A percentile compares a stretch with the other conserved stretches of the same genome.
Conservation (phyloP, 2,113 vertebrate species). For the Nipponia nippon region DNA sequence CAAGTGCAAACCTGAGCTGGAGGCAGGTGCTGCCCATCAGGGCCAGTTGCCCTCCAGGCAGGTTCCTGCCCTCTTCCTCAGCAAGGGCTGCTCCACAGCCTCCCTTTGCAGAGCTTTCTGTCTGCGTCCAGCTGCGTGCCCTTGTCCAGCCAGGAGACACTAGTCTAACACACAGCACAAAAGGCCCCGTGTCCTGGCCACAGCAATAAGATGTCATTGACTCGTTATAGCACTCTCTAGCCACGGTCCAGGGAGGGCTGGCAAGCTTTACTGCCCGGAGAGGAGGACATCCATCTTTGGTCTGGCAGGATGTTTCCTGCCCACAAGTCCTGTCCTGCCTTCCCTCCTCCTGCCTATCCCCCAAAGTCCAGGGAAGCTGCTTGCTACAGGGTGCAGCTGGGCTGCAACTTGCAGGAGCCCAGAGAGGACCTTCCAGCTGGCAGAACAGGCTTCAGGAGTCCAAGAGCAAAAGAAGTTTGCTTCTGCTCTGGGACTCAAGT, state of each 20-base stretch:
- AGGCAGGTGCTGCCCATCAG: background rate
- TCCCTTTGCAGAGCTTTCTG: background rate
- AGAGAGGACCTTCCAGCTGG: background rate
- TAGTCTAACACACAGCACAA: background rate
- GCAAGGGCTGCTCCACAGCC: background rate
- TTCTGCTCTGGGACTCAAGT: background rate
- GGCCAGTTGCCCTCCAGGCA: background rate
- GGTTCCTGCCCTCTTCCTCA: background rate
- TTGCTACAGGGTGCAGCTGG: background rate
- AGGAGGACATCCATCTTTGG: background rate
- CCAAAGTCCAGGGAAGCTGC: background rate
- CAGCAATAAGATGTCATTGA: background rate
- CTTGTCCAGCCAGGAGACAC: background rate
- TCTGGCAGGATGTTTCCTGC: background rate
- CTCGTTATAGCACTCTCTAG: background rate
- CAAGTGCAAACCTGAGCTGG: background rate
- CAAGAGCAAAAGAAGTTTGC: background rate
- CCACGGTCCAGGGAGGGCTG: background rate
- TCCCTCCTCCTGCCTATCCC: background rate
- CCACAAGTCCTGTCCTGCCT: no score
- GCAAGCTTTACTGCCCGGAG: background rate
- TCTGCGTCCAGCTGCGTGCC: background rate
- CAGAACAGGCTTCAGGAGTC: background rate
- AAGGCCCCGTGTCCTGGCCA: background rate
- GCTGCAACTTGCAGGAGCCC: background rate